Percentiles rank a stretch among this genome's conserved stretches.
Conservation (phyloP, 2,797 vertebrate genomes). For the Phyllotis vaccarum region DNA sequence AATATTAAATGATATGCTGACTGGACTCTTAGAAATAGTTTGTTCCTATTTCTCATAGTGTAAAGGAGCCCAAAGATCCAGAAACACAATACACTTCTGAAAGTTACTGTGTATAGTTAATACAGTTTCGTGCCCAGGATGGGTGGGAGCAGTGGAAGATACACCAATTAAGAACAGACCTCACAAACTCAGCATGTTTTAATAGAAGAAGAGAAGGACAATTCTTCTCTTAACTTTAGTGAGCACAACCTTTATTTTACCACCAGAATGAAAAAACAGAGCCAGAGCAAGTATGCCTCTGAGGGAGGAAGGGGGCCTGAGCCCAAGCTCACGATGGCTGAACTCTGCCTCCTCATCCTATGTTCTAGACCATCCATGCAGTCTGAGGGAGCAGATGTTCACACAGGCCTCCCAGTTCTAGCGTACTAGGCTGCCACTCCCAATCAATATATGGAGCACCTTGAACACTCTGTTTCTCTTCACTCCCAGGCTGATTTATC, state of each 20-base stretch:
- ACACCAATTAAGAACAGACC: background rate
- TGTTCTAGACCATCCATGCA: background rate
- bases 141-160: background rate
- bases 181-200: background rate
- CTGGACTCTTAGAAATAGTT: background rate
- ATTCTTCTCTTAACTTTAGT: background rate
- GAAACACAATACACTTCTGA: background rate
- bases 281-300: background rate
- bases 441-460: background rate
- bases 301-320: background rate
- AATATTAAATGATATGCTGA: background rate
- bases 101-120: accelerated
- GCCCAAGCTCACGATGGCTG: background rate
- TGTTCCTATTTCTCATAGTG: background rate
- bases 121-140: accelerated
- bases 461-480: background rate
- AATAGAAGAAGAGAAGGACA: background rate
- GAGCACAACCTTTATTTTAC: background rate
- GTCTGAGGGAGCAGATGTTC: background rate
- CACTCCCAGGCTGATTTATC: accelerated
- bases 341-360: background rate
- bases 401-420: accelerated
- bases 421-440: background rate
- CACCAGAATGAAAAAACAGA: background rate
- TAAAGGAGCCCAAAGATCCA: background rate